phyloP scores from a whole-genome alignment of 2,113 vertebrate species.

The Noctilio leporinus region DNA sequence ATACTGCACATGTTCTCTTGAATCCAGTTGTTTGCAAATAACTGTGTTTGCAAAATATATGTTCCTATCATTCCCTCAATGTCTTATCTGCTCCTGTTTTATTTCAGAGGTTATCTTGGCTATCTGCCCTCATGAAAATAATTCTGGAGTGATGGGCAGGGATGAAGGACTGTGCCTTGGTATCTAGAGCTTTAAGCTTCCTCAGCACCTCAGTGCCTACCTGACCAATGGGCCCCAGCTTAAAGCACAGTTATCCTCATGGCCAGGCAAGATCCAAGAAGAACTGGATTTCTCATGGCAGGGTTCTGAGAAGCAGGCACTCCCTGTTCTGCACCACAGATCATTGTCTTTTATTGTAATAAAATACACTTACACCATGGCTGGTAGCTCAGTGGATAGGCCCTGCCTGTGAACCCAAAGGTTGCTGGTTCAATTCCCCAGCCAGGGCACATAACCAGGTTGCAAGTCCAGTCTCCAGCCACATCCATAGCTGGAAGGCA shows the following conservation, averaged over 20 bases:
- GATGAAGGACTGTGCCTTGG: neutral
- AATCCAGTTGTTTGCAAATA: neutral
- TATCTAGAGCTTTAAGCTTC: neutral
- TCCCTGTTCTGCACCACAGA: neutral
- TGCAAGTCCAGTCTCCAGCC: too few relatives aligned
- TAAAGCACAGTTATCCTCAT: neutral
- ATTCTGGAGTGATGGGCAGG: too few relatives aligned
- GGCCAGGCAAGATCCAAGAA: neutral
- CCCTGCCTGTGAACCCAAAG: too few relatives aligned
- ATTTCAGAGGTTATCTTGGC: neutral
- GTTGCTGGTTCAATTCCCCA: too few relatives aligned
- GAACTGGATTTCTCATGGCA: neutral
- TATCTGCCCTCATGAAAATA: neutral
- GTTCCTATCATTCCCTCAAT: neutral
- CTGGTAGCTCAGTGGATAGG: too few relatives aligned
- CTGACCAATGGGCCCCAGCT: neutral
- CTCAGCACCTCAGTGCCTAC: neutral
- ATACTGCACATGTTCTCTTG: neutral
- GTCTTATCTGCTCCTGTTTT: neutral
- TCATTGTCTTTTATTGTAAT: neutral
- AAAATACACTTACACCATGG: neutral
- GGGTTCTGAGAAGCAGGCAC: neutral
- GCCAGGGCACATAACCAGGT: too few relatives aligned
- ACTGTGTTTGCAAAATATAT: neutral
- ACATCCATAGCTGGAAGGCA: too few relatives aligned